These are phyloP conservation scores for Andinoacara biseriatus DNA, from an alignment of 2,113 vertebrate species.

Conservation along the genomic window DNA sequence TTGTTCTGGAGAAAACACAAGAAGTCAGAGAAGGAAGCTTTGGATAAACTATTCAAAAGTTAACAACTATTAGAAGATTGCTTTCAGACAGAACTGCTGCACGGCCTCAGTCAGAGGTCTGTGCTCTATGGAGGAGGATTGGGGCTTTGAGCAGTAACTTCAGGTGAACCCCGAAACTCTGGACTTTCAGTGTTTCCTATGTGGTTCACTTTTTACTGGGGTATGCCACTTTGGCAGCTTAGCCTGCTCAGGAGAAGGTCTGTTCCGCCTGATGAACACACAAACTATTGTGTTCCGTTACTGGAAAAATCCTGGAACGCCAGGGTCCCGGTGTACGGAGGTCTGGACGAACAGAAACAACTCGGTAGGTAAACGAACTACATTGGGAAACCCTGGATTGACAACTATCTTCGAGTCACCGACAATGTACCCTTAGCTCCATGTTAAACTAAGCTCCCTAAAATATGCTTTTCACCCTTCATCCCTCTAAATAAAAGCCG, in stretches of 20 bases:
- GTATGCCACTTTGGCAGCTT: background rate
- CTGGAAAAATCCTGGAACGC: too few relatives aligned
- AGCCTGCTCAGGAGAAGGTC: too few relatives aligned
- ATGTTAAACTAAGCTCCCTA: constrained; percentile 22
- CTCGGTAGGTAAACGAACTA: background rate
- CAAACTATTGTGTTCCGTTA: background rate
- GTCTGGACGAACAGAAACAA: background rate
- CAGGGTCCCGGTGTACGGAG: background rate
- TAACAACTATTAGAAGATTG: background rate
- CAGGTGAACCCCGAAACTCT: background rate
- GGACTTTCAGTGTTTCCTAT: background rate
- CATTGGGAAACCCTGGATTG: background rate
- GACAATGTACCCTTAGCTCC: background rate
- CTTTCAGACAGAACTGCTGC: background rate
- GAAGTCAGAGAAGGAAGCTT: background rate
- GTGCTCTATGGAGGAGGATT: background rate
- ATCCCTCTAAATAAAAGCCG: background rate
- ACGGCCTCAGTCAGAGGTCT: background rate
- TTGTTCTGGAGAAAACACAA: constrained; percentile 62
- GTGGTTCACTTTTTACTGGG: background rate
- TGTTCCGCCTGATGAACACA: too few relatives aligned
- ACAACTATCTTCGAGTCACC: background rate
- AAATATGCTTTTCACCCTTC: background rate
- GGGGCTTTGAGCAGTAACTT: background rate
- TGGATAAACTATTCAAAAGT: background rate